Evolutionary conservation across 2,113 vertebrate species (phyloP), one percentile per base, ranked within the genome.

Genomic region (Galeopterus variegatus): DNA sequence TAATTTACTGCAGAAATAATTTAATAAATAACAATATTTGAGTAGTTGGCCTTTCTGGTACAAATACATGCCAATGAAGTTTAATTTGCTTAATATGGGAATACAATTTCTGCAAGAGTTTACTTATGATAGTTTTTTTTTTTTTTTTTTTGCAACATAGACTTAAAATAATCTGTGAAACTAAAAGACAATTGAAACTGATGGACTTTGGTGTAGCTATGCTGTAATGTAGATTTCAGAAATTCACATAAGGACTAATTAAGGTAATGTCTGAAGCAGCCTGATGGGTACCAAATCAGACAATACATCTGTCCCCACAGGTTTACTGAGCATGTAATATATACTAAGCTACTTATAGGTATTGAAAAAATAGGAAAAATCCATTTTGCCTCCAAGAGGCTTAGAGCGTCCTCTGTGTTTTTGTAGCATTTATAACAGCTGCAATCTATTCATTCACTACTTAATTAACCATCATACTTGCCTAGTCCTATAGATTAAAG

Each of bases 11-110:
- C 96, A 96, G 84, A 98, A 97, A 94, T 98, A 98, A 99, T 98
- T 98, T 98, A 99, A 98, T 98, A 98, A 98, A 98, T 98, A 98
- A 93, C 98, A 98, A 93, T 97, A 98, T 98, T 98, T 98, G 97
- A 98, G 95, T 69, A 96, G 95, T 94, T 98, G 98, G 98, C 95
- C 97, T 98, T 98, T 93, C 83, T 96, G 91, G 45, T 96, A 54
- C 88, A 98, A 98, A 98, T 97, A 98, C 97, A 97, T 98, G 98
- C 98, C 52, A 54, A 1, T 31, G 31, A 70, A 88, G 76, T 95
- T 97, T 88, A 97, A 93, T 95, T 98, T 94, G 96, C 81, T 95
- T 85, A 90, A 92, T 85, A 73, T 24, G 41, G 52, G 54, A 95
- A 93, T 83, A 89, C 52, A 90, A 45, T 88, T 86, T 97, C 88